A percentile compares a stretch with the other conserved stretches of the same genome.
These are phyloP conservation scores for Apamea epomidion DNA, from an alignment of 2,888 invertebrate species.

Conservation along the genomic window DNA sequence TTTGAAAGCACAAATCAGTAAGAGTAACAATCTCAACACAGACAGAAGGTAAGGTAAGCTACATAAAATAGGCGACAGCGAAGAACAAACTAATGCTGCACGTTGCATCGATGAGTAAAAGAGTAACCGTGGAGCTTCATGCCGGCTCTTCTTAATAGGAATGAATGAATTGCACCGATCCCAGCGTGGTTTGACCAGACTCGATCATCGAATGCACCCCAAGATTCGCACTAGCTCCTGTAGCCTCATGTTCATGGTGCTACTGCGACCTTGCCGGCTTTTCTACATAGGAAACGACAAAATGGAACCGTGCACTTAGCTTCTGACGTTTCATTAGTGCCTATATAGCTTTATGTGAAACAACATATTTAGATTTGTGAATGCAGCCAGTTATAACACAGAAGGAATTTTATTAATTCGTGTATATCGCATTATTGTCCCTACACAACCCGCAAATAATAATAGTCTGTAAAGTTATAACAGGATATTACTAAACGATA, in stretches of 20 bases:
- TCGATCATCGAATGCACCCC: no score
- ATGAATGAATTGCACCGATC: neutral
- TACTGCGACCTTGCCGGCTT: no score
- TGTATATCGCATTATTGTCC: neutral
- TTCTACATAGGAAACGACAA: no score
- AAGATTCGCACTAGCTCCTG: no score
- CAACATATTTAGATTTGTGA: neutral
- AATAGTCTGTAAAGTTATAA: neutral
- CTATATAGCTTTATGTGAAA: no score
- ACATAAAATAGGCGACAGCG: neutral
- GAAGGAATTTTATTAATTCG: neutral
- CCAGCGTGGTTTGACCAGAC: no score
- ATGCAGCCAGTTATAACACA: neutral
- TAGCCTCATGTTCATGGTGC: no score
- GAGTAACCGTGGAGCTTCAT: neutral
- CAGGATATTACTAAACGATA: conserved; percentile 29
- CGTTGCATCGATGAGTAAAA: neutral
- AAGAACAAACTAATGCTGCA: conserved; percentile 1
- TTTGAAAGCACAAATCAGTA: neutral
- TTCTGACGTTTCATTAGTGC: no score
- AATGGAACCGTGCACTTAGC: no score
- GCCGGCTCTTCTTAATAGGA: no score
- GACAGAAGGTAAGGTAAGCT: neutral
- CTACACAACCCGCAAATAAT: conserved; percentile 15
- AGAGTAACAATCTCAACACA: neutral